Base-by-base conservation (phyloP, 2,113 vertebrate genomes). In the Beaufortia kweichowensis region DNA sequence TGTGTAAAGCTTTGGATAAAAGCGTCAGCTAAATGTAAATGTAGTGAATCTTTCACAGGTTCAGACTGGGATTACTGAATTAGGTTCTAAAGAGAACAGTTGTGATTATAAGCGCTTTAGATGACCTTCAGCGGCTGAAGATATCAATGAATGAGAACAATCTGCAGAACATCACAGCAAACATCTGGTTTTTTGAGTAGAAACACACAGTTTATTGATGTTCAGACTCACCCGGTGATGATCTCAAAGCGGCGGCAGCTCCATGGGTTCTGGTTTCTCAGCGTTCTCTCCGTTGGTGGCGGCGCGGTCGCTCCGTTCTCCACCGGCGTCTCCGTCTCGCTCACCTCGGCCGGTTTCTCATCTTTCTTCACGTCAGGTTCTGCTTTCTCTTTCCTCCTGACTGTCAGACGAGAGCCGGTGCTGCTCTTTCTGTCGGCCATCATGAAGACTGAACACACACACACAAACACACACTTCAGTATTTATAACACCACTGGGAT, bases 181-280 rank as follows among this genome's bases (percentile, higher is more conserved):
- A n/a, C n/a, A n/a, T n/a, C n/a, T n/a, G n/a, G n/a, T n/a, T n/a
- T n/a, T n/a, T n/a, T n/a, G n/a, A n/a, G n/a, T n/a, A n/a, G n/a
- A n/a, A n/a, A n/a, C n/a, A n/a, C n/a, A n/a, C n/a, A n/a, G n/a
- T n/a, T n/a, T n/a, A n/a, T n/a, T n/a, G n/a, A n/a, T n/a, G n/a
- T 8, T 21, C 3, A 12, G 21, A 89, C 93, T 90, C 89, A 97
- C 96, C 96, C 95, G 14, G 89, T 87, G 70, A 96, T 93, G 55
- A 96, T 95, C 85, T 98, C 95, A 78, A 96, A 98, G 2, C 0
- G 96, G 95, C 0, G 95, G 95, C 76, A 97, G 87, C 39, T 96
- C 93, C 61, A 91, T 86, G 12, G 81, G 82, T 41, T 91, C 89
- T 3, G 35, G 64, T 5, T 11, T 87, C 78, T 84, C 75, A 76